These are phyloP conservation scores for Metallyticus violacea DNA, from an alignment of 2,888 invertebrate genomes.

Conservation along the genomic window DNA sequence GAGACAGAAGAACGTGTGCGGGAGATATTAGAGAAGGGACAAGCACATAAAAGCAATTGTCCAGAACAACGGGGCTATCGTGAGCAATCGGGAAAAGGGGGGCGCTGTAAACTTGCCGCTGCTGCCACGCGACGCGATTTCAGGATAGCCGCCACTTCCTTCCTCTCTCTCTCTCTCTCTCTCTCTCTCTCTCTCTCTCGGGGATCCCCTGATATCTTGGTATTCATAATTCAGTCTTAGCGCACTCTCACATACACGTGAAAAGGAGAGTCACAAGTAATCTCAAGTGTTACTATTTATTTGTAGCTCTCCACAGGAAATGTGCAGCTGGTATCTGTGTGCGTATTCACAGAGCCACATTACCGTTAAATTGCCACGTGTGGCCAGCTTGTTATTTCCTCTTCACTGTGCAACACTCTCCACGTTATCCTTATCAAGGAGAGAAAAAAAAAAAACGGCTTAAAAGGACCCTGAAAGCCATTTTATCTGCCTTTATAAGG, in stretches of 20 bases:
- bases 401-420: background rate
- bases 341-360: too few species aligned
- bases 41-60: constrained; percentile 13
- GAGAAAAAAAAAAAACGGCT: background rate
- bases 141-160: constrained; percentile 24
- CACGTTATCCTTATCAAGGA: background rate
- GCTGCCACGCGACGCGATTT: constrained; percentile 23
- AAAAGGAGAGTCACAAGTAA: too few species aligned
- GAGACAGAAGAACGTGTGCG: background rate
- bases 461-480: background rate
- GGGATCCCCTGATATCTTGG: background rate
- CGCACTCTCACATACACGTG: background rate
- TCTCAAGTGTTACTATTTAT: background rate
- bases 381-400: too few species aligned
- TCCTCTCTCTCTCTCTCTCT: background rate
- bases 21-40: background rate
- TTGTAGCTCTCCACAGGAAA: background rate
- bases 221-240: too few species aligned
- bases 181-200: too few species aligned
- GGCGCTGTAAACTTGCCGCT: background rate
- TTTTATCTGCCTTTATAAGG: too few species aligned
- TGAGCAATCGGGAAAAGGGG: background rate
- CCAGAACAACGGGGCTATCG: constrained; percentile 4
- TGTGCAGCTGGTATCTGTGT: background rate
- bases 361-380: background rate